phyloP scores from a whole-genome alignment of 2,888 invertebrate genomes.

The Ectemnius continuus region DNA sequence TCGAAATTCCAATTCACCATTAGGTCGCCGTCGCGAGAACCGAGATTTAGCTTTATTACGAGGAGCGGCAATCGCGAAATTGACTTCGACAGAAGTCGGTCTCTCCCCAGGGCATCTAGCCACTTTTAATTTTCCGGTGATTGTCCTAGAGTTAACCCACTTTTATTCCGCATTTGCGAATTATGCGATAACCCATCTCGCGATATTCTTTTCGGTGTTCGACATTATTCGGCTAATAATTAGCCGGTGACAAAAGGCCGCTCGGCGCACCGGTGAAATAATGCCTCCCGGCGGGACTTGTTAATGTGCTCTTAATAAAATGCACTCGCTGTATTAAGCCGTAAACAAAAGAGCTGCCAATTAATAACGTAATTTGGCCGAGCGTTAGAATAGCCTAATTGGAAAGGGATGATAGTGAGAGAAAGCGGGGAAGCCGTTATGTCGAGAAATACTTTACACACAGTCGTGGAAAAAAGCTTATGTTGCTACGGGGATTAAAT shows the following conservation, averaged over 20 bases:
- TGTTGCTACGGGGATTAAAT: constrained; percentile 11
- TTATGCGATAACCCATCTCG: too few relatives aligned
- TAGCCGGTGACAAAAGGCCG: constrained; percentile 32
- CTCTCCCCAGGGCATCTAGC: not conserved
- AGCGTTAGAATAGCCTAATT: constrained; percentile 43
- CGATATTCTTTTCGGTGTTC: constrained; percentile 14
- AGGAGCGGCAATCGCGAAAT: not conserved
- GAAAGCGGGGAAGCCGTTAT: not conserved
- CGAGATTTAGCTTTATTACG: constrained; percentile 1
- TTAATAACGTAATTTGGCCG: constrained; percentile 48
- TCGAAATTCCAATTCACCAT: constrained; percentile 18
- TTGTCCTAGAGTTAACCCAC: too few relatives aligned
- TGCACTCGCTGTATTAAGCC: constrained; percentile 47
- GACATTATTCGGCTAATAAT: constrained; percentile 32
- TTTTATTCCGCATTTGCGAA: too few relatives aligned
- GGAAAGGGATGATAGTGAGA: not conserved
- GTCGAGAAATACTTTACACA: constrained; percentile 16
- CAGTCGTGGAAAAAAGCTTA: not conserved
- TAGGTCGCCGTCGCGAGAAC: constrained; percentile 4
- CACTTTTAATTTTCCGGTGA: not conserved
- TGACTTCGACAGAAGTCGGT: not conserved
- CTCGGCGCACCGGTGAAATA: constrained; percentile 29
- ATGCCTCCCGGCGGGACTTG: constrained; percentile 22
- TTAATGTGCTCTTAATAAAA: constrained; percentile 44
- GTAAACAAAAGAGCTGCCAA: constrained; percentile 39